Evolutionary conservation across 64 coral and sea anemone genomes (phyloP), one percentile per base, ranked within the genome.

Genomic region (Orbicella faveolata): DNA sequence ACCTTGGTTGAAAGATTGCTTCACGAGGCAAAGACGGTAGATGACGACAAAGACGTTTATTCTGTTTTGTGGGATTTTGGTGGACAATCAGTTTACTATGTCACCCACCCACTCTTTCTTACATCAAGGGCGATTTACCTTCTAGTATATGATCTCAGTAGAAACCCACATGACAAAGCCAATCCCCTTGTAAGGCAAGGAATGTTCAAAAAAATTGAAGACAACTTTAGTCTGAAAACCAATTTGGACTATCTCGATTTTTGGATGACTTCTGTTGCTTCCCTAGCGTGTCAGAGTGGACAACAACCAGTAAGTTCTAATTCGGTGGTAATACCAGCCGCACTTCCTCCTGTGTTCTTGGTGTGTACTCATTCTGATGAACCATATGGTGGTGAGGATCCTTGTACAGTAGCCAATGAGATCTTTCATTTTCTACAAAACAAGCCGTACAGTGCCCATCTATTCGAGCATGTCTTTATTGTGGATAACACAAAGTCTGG

Each of bases 261-360:
- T 16, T 83, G 80, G 80, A 83, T 83, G 80, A 83, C 61, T 18
- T 83, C 80, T 5, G 80, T 83, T 66, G 80, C 80, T 67, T 83
- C 62, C 1, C 19, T 83, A 18, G 34, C 63, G 1, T 21, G 18
- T 83, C 61, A 30, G 48, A 57, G 20, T 68, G 80, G 63, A 68
- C 34, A 65, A 6, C 61, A 10, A n/a, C 26, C 18, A 19, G 59
- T 3, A 67, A 18, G 34, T 37, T 20, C 80, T 11, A 39, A 19
- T 41, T 69, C 61, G 41, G 19, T 1, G 18, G 35, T 83, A 4
- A 1, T 41, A 6, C 62, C 61, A 23, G 35, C 66, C 7, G 67
- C 66, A 67, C 61, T 83, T 39, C 80, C 80, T 16, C 63, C 61
- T 16, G 80, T 83, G n/a, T 83, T 83, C 19, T 33, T 83, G 19